Base-by-base conservation (phyloP, 2,888 invertebrate species). In the Mimumesa dahlbomi region DNA sequence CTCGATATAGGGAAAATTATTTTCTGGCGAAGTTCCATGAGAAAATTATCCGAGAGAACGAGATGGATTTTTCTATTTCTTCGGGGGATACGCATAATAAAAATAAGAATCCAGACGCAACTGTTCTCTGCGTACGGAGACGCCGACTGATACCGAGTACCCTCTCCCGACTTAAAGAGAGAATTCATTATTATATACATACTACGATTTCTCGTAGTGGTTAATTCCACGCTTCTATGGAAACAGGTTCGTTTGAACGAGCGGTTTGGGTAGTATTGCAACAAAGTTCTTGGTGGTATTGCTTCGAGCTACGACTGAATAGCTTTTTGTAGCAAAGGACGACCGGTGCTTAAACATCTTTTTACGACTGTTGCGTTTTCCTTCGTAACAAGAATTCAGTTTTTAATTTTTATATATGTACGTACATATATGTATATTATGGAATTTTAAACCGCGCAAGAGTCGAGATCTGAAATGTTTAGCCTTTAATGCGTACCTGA, bases 171-270 rank as follows among this genome's bases (percentile, higher is more conserved):
- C 29, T 25, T 46, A 29, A 49, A 36, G 50, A 49, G 56, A 67
- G 52, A 62, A 62, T 50, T 67, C 56, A 56, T 62, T 67, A 65
- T 58, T 59, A 58, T 36, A n/a, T n/a, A n/a, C n/a, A 49, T 52
- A 29, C 31, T 56, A 34, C 48, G 49, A 57, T 67, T 54, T 64
- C 52, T 53, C 49, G 29, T 63, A 70, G 71, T 61, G 53, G 57
- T 57, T 58, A 67, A 67, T 69, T 77, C 69, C 25, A 48, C 42
- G 42, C 42, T 57, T 46, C 42, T 52, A 53, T 50, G 61, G 19
- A 64, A 78, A 78, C 78, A 73, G 78, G 73, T 77, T 72, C 46
- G 62, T 58, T 43, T 43, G 56, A 62, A 64, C 52, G 57, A 58
- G 54, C 63, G n/a, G n/a, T 57, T 49, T 43, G 49, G 53, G 38